Evolutionary conservation across 2,113 vertebrate species (phyloP).

Genomic region (Ptychochromis oligacanthus): DNA sequence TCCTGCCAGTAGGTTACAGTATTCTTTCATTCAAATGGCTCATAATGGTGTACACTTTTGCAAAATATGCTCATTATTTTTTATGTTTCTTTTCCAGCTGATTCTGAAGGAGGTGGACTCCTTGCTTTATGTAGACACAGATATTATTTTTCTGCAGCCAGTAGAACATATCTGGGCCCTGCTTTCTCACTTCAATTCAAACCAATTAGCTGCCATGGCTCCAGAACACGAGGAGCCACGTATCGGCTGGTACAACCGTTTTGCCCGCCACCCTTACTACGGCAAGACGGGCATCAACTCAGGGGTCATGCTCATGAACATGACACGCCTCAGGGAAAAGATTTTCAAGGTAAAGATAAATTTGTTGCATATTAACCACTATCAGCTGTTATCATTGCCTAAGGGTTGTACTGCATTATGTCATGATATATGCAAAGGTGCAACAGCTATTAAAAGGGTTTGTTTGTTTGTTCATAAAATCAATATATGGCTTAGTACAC

Average conservation of each 20-base stretch:
- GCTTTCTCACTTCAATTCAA: slow-evolving; percentile 87
- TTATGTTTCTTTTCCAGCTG: slow-evolving; percentile 76
- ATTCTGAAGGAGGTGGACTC: slow-evolving; percentile 94
- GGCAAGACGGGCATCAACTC: slow-evolving; percentile 95
- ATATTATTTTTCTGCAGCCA: slow-evolving; percentile 93
- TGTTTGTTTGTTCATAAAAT: too few relatives aligned
- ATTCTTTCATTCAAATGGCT: not conserved
- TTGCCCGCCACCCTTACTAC: slow-evolving; percentile 94
- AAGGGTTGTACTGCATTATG: not conserved
- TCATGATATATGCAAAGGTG: not conserved
- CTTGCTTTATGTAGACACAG: slow-evolving; percentile 93
- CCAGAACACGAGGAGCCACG: slow-evolving; percentile 95
- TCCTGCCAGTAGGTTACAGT: slow-evolving; percentile 89
- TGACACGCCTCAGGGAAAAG: slow-evolving; percentile 92
- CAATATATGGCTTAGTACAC: not conserved
- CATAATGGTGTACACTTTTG: not conserved
- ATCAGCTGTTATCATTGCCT: not conserved
- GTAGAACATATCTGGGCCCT: slow-evolving; percentile 94
- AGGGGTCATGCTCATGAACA: slow-evolving; percentile 98
- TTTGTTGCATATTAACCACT: not conserved
- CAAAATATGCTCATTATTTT: not conserved
- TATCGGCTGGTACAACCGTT: slow-evolving; percentile 98
- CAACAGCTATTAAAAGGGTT: not conserved
- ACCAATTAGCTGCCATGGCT: slow-evolving; percentile 94
- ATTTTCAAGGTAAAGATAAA: slow-evolving; percentile 86